Evolutionary conservation across 2,888 invertebrate genomes (phyloP).

Genomic region (Ametastegia equiseti): DNA sequence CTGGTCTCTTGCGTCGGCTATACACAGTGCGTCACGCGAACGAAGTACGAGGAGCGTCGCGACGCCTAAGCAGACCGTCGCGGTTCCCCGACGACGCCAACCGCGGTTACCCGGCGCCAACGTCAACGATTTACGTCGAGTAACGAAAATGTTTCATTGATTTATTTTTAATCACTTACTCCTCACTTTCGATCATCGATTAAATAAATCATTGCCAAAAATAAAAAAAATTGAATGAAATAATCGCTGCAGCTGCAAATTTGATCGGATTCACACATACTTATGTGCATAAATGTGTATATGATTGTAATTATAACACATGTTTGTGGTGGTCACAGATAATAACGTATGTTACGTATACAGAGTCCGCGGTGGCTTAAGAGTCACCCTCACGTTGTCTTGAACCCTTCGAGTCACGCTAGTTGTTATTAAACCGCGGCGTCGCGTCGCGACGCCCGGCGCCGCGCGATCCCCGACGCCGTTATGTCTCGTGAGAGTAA

Average conservation of each 20-base stretch:
- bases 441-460: constrained; percentile 40
- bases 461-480: constrained; percentile 18
- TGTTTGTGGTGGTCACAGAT: not conserved
- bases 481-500: constrained; percentile 20
- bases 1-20: too few species aligned
- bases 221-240: not conserved
- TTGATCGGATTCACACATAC: not conserved
- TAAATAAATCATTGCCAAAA: not conserved
- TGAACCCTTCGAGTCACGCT: constrained; percentile 15
- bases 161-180: not conserved
- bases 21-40: constrained; percentile 61
- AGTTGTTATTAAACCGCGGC: constrained; percentile 2
- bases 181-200: not conserved
- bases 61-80: constrained; percentile 52
- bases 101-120: constrained; percentile 32
- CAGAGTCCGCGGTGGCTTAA: not conserved
- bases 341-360: not conserved
- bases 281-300: not conserved
- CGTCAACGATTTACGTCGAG: constrained; percentile 40
- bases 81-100: constrained; percentile 37
- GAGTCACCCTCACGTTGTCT: constrained; percentile 14
- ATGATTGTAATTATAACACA: not conserved
- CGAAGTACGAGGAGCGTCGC: constrained; percentile 53
- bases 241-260: not conserved
- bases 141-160: not conserved